These are phyloP conservation scores for Istiophorus platypterus DNA, from an alignment of 2,113 vertebrate species.

Conservation along the genomic window DNA sequence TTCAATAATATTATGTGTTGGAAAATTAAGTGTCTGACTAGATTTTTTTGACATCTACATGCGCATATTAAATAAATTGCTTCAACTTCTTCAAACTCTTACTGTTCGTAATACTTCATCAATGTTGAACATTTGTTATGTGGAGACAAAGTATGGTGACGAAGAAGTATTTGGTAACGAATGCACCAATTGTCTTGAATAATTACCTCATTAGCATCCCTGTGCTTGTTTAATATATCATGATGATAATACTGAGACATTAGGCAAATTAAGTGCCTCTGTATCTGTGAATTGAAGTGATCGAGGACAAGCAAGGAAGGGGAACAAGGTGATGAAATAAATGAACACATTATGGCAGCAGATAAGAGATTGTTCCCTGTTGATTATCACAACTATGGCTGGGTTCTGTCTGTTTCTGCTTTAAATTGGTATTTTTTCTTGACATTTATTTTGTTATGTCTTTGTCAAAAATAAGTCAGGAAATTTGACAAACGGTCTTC, in stretches of 20 bases:
- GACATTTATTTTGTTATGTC: background rate
- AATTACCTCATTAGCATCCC: slow-evolving; percentile 29
- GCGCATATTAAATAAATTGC: slow-evolving; percentile 18
- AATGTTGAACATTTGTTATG: slow-evolving; percentile 8
- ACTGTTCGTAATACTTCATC: slow-evolving; percentile 18
- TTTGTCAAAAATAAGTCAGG: background rate
- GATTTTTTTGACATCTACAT: slow-evolving; percentile 2
- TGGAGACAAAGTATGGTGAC: slow-evolving; percentile 13
- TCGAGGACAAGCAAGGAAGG: background rate
- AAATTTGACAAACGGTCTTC: background rate
- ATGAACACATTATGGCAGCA: background rate
- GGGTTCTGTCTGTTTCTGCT: slow-evolving; percentile 18
- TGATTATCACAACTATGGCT: background rate
- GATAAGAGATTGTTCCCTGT: slow-evolving; percentile 3
- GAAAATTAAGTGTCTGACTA: slow-evolving; percentile 19
- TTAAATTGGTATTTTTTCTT: background rate
- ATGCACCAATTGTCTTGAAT: slow-evolving; percentile 38
- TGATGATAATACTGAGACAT: slow-evolving; percentile 15
- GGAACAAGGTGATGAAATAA: slow-evolving; percentile 12
- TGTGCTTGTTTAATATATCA: slow-evolving; percentile 25
- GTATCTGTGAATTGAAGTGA: slow-evolving; percentile 51
- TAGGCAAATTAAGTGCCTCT: slow-evolving; percentile 31
- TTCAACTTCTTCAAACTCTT: slow-evolving; percentile 14
- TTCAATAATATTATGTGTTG: background rate
- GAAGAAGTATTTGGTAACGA: slow-evolving; percentile 24